A percentile compares a stretch with the other conserved stretches of the same genome.
Conservation (phyloP, 2,113 vertebrate species). For the Henicopernis longicauda region DNA sequence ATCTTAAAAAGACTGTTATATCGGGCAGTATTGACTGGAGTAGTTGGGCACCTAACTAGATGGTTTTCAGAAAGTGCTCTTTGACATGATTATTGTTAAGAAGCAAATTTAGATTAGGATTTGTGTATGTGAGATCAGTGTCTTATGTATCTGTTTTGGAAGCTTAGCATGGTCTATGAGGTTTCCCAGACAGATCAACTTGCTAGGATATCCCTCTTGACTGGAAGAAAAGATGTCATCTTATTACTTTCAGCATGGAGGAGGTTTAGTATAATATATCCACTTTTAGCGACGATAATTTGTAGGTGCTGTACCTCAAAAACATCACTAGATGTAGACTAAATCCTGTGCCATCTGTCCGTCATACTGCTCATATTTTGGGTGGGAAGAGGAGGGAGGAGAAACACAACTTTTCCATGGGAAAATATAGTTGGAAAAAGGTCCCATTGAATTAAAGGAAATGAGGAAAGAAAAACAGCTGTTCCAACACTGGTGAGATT, state of each 20-base stretch:
- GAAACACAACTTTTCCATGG: not conserved
- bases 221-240: not conserved
- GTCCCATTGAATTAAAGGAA: not conserved
- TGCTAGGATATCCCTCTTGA: not conserved
- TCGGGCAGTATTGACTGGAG: constrained; percentile 4
- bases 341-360: not conserved
- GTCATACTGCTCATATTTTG: not conserved
- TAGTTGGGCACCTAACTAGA: not conserved
- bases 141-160: not conserved
- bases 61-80: constrained; percentile 4
- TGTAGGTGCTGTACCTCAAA: not conserved
- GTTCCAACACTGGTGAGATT: not conserved
- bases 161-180: not conserved
- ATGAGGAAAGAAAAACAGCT: not conserved
- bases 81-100: not conserved
- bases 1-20: not conserved
- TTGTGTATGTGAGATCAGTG: not conserved
- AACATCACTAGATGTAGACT: not conserved
- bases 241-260: not conserved
- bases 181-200: not conserved
- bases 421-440: not conserved
- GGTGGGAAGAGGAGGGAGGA: not conserved
- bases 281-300: not conserved
- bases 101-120: constrained; percentile 30
- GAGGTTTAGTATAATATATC: not conserved